A percentile compares a stretch with the other conserved stretches of the same genome.
Conservation (phyloP, 2,797 vertebrate species). For the Lophotriccus pileatus region DNA sequence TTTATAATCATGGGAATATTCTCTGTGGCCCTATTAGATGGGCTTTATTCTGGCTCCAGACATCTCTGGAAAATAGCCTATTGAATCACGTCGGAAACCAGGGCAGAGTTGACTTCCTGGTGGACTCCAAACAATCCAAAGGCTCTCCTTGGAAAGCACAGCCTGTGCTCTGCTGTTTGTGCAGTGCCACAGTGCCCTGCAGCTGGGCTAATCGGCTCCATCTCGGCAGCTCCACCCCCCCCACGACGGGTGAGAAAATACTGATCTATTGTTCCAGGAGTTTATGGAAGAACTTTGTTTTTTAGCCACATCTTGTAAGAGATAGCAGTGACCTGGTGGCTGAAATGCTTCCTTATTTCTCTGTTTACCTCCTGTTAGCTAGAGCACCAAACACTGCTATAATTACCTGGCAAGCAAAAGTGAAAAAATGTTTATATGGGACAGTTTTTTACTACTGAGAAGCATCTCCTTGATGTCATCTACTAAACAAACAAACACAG, state of each 20-base stretch:
- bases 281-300: not conserved
- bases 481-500: not conserved
- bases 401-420: not conserved
- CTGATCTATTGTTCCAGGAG: conserved; percentile 55
- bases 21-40: not conserved
- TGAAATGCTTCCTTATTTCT: not conserved
- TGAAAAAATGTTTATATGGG: not conserved
- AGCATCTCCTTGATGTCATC: not conserved
- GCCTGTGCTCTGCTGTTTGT: conserved; percentile 66
- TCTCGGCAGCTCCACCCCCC: conserved; percentile 43
- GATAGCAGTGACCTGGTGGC: not conserved
- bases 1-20: conserved; percentile 64
- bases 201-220: conserved; percentile 37
- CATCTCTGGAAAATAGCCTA: conserved; percentile 67
- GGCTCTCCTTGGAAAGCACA: conserved; percentile 63
- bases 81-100: conserved; percentile 75
- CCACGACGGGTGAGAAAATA: not conserved
- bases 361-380: not conserved
- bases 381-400: not conserved
- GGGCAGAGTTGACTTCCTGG: conserved; percentile 82
- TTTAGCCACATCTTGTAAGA: not conserved
- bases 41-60: conserved; percentile 53
- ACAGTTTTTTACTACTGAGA: not conserved
- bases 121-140: conserved; percentile 73
- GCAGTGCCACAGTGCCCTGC: conserved; percentile 27